Conservation (phyloP, 1,140 invertebrate genomes). For the Eueides isabella region DNA sequence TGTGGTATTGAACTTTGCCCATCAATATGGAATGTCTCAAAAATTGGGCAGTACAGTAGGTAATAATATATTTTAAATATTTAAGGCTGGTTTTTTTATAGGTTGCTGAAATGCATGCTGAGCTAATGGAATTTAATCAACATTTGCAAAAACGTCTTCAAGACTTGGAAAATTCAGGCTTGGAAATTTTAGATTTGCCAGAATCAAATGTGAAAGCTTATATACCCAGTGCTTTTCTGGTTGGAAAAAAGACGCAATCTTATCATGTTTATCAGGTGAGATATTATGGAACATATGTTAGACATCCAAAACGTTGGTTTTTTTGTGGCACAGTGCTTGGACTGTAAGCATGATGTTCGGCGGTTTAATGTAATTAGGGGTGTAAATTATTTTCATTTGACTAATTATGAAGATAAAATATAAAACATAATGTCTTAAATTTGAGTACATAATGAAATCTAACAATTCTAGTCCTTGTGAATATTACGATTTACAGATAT, state of each 20-base stretch:
- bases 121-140: constrained; percentile 96
- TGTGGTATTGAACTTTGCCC: too few species aligned
- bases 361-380: too few species aligned
- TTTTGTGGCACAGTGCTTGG: too few species aligned
- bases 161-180: constrained; percentile 83
- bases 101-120: constrained; percentile 98
- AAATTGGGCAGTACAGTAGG: too few species aligned
- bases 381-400: too few species aligned
- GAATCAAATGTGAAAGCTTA: constrained; percentile 91
- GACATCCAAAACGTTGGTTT: background rate
- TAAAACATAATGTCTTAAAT: too few species aligned
- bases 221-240: constrained; percentile 95
- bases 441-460: too few species aligned
- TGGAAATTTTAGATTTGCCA: constrained; percentile 65
- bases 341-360: too few species aligned
- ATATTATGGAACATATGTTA: background rate
- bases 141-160: constrained; percentile 79
- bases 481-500: constrained; percentile 84
- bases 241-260: constrained; percentile 88
- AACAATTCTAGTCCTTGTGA: too few species aligned
- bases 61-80: background rate
- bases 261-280: constrained; percentile 94
- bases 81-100: constrained; percentile 50
- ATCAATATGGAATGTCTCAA: too few species aligned
- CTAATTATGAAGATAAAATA: too few species aligned